Conservation (phyloP, 2,888 invertebrate species). For the Volucella inflata region DNA sequence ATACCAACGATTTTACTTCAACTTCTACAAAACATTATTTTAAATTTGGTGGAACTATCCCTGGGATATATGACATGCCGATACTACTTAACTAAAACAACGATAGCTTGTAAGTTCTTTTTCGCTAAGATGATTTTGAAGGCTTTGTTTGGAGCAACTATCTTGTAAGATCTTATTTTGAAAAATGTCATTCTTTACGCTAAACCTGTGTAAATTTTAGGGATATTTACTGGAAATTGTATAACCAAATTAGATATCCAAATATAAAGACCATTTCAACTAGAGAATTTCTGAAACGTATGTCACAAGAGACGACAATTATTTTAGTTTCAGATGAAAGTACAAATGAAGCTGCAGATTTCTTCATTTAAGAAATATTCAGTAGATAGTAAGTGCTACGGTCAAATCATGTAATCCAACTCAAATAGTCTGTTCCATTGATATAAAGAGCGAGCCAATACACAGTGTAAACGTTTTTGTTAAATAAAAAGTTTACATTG, state of each 20-base stretch:
- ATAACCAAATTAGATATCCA: slow-evolving; percentile 76
- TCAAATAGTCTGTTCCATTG: no score
- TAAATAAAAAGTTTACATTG: no score
- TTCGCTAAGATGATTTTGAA: slow-evolving; percentile 78
- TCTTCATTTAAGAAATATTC: no score
- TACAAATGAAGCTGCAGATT: no score
- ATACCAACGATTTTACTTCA: slow-evolving; percentile 80
- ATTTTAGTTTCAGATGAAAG: no score
- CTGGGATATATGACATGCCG: slow-evolving; percentile 78
- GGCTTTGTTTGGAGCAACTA: slow-evolving; percentile 76
- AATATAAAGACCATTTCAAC: slow-evolving; percentile 32
- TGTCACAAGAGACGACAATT: neutral
- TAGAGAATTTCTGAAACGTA: slow-evolving; percentile 37
- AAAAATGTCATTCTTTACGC: neutral
- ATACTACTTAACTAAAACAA: slow-evolving; percentile 75
- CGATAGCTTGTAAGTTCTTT: slow-evolving; percentile 69
- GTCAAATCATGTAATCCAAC: no score
- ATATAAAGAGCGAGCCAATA: no score
- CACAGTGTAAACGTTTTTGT: no score
- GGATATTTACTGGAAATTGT: slow-evolving; percentile 79
- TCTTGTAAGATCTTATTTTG: slow-evolving; percentile 76
- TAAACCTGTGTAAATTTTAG: slow-evolving; percentile 70
- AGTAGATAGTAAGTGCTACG: no score
- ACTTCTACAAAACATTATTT: slow-evolving; percentile 78
- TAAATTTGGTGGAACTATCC: slow-evolving; percentile 78